phyloP scores from a whole-genome alignment of 2,797 vertebrate species.

The Coracias cyanogaster region DNA sequence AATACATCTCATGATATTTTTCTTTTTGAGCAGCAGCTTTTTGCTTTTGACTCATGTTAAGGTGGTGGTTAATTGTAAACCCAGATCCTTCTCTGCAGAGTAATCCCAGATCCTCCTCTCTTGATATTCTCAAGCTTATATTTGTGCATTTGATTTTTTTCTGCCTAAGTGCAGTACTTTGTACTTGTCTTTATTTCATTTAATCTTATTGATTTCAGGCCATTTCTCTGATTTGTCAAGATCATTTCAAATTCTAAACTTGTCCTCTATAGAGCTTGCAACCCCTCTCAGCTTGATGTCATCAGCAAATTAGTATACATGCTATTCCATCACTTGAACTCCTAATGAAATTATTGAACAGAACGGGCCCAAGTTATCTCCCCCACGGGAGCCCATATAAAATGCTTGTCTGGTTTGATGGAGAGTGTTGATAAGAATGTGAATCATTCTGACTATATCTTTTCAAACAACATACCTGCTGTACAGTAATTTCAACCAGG shows the following conservation, averaged over 20 bases:
- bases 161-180: not conserved
- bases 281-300: not conserved
- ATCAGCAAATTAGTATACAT: slow-evolving; percentile 14
- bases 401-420: not conserved
- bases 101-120: not conserved
- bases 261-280: not conserved
- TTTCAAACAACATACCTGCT: not conserved
- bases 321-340: slow-evolving; percentile 10
- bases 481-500: not conserved
- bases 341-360: slow-evolving; percentile 52
- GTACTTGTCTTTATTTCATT: slow-evolving; percentile 24
- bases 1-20: not conserved
- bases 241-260: slow-evolving; percentile 15
- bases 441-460: not conserved
- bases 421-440: slow-evolving; percentile 17
- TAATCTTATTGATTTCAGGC: slow-evolving; percentile 23
- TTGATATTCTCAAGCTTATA: not conserved
- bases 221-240: not conserved
- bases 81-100: not conserved
- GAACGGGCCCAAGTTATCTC: not conserved
- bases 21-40: not conserved
- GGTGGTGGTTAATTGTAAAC: not conserved
- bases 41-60: not conserved
- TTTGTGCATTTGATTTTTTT: not conserved
- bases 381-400: not conserved